Evolutionary conservation across 2,113 vertebrate genomes (phyloP).

Genomic region (Spea bombifrons): DNA sequence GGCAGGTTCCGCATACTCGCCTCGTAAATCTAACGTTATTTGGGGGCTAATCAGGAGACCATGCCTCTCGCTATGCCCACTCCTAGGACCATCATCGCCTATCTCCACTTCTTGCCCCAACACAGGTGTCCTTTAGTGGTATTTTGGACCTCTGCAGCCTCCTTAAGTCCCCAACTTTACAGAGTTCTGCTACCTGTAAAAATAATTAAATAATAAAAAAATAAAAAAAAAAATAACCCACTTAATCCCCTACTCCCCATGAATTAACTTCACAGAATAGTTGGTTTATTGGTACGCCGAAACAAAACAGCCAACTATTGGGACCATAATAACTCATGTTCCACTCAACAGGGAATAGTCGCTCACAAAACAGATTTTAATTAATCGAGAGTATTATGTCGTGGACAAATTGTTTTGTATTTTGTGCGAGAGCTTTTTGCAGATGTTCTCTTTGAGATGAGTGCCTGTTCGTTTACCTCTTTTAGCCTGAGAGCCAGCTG

Average conservation of each 20-base stretch:
- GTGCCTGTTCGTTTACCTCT: conserved; percentile 51
- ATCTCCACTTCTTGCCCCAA: too few species aligned
- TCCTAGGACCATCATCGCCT: too few species aligned
- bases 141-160: too few species aligned
- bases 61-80: too few species aligned
- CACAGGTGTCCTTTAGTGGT: too few species aligned
- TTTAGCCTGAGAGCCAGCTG: conserved; percentile 55
- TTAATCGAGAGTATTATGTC: conserved; percentile 51
- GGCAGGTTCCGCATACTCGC: too few species aligned
- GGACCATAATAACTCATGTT: conserved; percentile 44
- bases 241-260: neutral
- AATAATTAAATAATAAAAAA: too few species aligned
- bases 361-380: conserved; percentile 48
- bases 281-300: conserved; percentile 35
- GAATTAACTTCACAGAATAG: neutral
- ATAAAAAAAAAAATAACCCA: too few species aligned
- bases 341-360: conserved; percentile 53
- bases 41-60: too few species aligned
- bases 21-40: too few species aligned
- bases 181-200: too few species aligned
- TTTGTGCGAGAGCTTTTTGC: conserved; percentile 56
- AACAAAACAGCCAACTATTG: conserved; percentile 50
- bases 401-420: conserved; percentile 53
- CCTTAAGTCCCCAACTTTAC: too few species aligned
- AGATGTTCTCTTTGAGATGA: conserved; percentile 64